Evolutionary conservation across 2,797 vertebrate species (phyloP).

Genomic region (Zalophus californianus): DNA sequence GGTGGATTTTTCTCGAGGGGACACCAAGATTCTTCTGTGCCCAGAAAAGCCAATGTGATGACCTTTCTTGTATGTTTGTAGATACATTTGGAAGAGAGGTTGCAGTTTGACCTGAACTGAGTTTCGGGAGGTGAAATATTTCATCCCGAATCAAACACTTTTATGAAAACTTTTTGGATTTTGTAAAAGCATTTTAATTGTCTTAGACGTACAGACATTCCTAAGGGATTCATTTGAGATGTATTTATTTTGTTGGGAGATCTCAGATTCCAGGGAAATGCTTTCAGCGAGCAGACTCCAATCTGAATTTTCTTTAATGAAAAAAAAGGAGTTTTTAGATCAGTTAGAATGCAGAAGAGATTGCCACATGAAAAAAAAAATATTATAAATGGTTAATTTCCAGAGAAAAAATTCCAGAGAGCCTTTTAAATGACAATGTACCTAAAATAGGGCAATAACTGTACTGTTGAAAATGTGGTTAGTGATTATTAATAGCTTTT

Average conservation of each 20-base stretch:
- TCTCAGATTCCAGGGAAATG: constrained; percentile 36
- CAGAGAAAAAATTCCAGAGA: not conserved
- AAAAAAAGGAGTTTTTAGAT: not conserved
- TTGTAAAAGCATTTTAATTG: constrained; percentile 74
- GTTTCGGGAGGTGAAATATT: constrained; percentile 35
- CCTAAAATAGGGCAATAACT: not conserved
- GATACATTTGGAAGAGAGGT: not conserved
- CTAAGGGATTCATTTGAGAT: constrained; percentile 46
- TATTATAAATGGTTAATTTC: constrained; percentile 27
- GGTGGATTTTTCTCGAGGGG: constrained; percentile 19
- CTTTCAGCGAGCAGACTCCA: constrained; percentile 14
- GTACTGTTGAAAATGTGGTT: not conserved
- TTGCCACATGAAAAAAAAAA: not conserved
- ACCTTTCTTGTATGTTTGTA: not conserved
- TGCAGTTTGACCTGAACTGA: not conserved
- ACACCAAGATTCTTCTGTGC: not conserved
- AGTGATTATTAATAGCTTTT: not conserved
- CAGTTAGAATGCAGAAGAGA: not conserved
- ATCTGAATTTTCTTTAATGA: not conserved
- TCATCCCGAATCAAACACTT: constrained; percentile 61
- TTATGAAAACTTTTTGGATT: constrained; percentile 71
- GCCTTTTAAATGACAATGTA: not conserved
- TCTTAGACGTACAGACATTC: constrained; percentile 52
- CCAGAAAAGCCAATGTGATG: not conserved
- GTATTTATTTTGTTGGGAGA: constrained; percentile 66